Evolutionary conservation across 2,888 invertebrate species (phyloP).

Genomic region (Acrobeloides nanus): DNA sequence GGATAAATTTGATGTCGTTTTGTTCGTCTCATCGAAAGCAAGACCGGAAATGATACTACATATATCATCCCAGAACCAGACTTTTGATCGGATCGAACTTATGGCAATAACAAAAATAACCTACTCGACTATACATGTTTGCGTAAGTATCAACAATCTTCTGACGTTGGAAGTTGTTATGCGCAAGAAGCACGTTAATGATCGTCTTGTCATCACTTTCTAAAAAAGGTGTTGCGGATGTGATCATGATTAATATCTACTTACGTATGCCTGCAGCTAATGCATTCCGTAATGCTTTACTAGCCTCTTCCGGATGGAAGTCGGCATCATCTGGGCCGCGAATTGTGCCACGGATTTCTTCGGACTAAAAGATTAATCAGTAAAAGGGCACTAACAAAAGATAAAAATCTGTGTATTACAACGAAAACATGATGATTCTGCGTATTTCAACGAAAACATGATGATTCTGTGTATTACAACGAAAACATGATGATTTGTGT

Average conservation of each 20-base stretch:
- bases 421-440: no score
- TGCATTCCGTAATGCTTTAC: constrained; percentile 39
- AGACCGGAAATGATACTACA: no score
- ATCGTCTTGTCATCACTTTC: constrained; percentile 48
- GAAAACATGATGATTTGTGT: no score
- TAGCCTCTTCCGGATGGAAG: constrained; percentile 48
- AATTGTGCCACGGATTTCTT: constrained; percentile 47
- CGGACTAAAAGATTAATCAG: constrained; percentile 27
- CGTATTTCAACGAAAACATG: no score
- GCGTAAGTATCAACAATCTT: constrained; percentile 49
- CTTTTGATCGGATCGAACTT: constrained; percentile 1
- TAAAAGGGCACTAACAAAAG: constrained; percentile 3
- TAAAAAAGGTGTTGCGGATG: constrained; percentile 15
- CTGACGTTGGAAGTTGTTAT: constrained; percentile 51
- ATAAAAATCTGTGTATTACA: no score
- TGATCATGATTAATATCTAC: not conserved
- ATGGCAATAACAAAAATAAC: constrained; percentile 1
- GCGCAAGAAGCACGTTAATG: constrained; percentile 40
- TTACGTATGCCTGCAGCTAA: constrained; percentile 36
- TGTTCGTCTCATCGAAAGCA: no score
- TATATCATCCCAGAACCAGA: no score
- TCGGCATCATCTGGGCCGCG: constrained; percentile 45
- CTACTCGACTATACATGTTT: constrained; percentile 44
- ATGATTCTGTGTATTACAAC: no score
- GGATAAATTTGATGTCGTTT: no score